Base-by-base conservation (phyloP, 2,113 vertebrate genomes). In the Peromyscus californicus region DNA sequence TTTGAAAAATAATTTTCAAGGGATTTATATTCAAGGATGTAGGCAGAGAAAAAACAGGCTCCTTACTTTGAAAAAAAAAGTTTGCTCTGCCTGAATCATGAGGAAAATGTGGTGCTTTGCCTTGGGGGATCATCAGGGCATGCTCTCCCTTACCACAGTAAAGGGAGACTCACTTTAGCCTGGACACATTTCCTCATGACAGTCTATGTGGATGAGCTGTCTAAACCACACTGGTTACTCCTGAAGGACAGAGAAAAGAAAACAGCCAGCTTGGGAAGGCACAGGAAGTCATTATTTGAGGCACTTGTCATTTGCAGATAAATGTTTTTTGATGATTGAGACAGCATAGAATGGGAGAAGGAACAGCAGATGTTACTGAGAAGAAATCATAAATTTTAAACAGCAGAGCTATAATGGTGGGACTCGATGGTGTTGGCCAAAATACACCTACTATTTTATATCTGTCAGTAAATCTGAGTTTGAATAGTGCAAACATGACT, bases 1-100 rank as follows among this genome's bases (percentile, higher is more conserved):
- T 97, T n/a, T 97, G 94, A 95, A 97, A 98, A 96, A 95, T 97
- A 84, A 95, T 95, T 93, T 95, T 51, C 42, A 70, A 95, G 61
- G 63, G 61, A 95, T 97, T 93, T 96, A 48, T 87, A 93, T 92
- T 79, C 69, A 93, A 93, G 78, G 70, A 80, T 19, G 31, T 87
- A 97, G 67, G 33, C n/a, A 92, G 42, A 76, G 96, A 78, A 54
- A 79, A 93, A 94, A 72, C 0, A 82, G 22, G 2, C 13, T 75
- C 93, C 75, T 57, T 92, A 19, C 65, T 94, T 4, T 76, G 54
- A 84, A 95, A 87, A 67, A 22, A 42, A 61, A 74, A 76, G 57
- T 74, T 59, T 80, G 26, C 91, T 42, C 59, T 89, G 54, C 57
- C 76, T 87, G n/a, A 7, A 16, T 51, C 5, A 5, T 45, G 65